Percentiles rank a stretch among this genome's conserved stretches.
Evolutionary conservation across 2,888 invertebrate species (phyloP).

Genomic region (Hylaea fasciaria): DNA sequence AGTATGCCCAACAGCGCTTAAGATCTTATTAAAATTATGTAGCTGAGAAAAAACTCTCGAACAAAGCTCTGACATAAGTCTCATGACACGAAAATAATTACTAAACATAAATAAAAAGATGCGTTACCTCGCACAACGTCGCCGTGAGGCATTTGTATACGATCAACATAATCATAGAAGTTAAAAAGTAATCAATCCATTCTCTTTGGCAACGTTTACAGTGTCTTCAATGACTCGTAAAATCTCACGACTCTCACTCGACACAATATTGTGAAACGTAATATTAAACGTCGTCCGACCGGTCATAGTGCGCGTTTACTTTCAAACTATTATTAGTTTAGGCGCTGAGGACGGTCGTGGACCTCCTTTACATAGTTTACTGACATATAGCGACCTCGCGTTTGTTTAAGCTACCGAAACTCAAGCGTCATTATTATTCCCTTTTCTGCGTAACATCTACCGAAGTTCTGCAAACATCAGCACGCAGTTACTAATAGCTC

Average conservation of each 20-base stretch:
- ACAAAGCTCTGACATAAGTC: conserved; percentile 37
- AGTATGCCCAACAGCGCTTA: conserved; percentile 1
- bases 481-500: conserved; percentile 9
- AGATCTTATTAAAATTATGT: conserved; percentile 3
- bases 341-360: conserved; percentile 30
- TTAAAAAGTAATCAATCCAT: conserved; percentile 84
- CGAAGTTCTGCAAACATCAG: conserved; percentile 13
- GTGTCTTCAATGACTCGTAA: conserved; percentile 80
- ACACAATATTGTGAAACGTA: conserved; percentile 73
- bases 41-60: conserved; percentile 27
- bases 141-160: conserved; percentile 69
- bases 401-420: conserved; percentile 23
- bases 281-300: conserved; percentile 56
- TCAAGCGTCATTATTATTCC: conserved; percentile 24
- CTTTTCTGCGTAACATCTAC: conserved; percentile 26
- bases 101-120: conserved; percentile 64
- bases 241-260: conserved; percentile 71
- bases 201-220: conserved; percentile 79
- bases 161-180: conserved; percentile 75
- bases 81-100: conserved; percentile 69
- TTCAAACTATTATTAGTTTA: conserved; percentile 49
- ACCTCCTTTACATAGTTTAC: conserved; percentile 32
- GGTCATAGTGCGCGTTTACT: conserved; percentile 56
- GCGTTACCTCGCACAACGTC: conserved; percentile 55
- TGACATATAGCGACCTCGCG: conserved; percentile 30